These are phyloP conservation scores for Nylanderia fulva DNA, from an alignment of 1,140 invertebrate species.

Conservation along the genomic window DNA sequence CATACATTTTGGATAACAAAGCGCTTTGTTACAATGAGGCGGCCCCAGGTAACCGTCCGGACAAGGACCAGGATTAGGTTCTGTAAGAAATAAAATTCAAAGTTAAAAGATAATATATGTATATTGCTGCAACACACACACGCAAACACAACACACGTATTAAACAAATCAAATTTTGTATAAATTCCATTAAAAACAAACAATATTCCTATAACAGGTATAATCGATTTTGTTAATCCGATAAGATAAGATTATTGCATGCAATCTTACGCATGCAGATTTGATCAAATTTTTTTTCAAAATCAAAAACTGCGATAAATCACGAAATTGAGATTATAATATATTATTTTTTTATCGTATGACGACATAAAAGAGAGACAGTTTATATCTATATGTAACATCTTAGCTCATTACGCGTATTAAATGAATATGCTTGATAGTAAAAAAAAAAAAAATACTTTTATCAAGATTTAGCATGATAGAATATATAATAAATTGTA, in stretches of 20 bases:
- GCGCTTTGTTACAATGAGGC: slow-evolving; percentile 93
- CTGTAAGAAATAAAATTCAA: slow-evolving; percentile 85
- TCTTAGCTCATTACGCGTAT: neutral
- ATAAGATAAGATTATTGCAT: slow-evolving; percentile 25
- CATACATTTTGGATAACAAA: slow-evolving; percentile 97
- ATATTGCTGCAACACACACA: neutral
- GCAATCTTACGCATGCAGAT: slow-evolving; percentile 22
- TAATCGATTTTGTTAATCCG: neutral
- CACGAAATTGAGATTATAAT: neutral
- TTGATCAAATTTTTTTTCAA: neutral
- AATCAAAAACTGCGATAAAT: neutral
- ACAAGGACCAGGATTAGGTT: slow-evolving; percentile 95
- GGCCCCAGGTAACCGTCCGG: slow-evolving; percentile 94
- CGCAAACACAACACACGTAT: neutral
- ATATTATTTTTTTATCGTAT: slow-evolving; percentile 17
- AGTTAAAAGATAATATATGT: slow-evolving; percentile 54
- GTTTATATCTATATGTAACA: neutral
- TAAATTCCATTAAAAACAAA: slow-evolving; percentile 9
- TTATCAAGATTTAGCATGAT: neutral
- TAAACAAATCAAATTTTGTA: slow-evolving; percentile 3
- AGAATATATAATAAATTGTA: neutral
- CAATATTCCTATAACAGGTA: neutral
- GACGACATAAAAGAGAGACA: neutral
- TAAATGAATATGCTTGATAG: neutral
- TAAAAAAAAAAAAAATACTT: no score